Base-by-base conservation (phyloP, 2,888 invertebrate species). In the Chydorus sphaericus region DNA sequence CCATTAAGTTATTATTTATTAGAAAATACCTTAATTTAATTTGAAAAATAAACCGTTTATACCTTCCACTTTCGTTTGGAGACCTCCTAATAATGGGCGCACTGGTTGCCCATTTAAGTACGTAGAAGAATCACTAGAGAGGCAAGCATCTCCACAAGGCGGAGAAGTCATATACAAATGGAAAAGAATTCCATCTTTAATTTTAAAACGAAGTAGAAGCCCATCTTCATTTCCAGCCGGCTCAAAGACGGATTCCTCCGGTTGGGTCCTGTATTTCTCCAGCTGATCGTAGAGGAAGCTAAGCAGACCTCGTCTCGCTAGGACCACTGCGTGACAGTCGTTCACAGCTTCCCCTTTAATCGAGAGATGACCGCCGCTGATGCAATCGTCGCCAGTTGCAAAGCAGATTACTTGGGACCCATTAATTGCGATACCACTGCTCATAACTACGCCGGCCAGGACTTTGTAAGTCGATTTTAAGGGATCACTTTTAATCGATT, bases 81-180 rank as follows among this genome's bases (percentile, higher is more conserved):
- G n/a, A n/a, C n/a, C n/a, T n/a, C n/a, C n/a, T n/a, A n/a, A n/a
- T n/a, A n/a, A n/a, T n/a, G n/a, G n/a, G n/a, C n/a, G n/a, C n/a
- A n/a, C n/a, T n/a, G n/a, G n/a, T n/a, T n/a, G n/a, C n/a, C n/a
- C n/a, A n/a, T n/a, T n/a, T n/a, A n/a, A n/a, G n/a, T n/a, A n/a
- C n/a, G n/a, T n/a, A n/a, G n/a, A n/a, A n/a, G n/a, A n/a, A n/a
- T n/a, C n/a, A n/a, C n/a, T n/a, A n/a, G n/a, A n/a, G n/a, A 54
- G 68, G 68, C 79, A 76, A 4, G 91, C 91, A 74, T 96, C 96
- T 4, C 97, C 97, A 73, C 97, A 98, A 3, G 97, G 97, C 44
- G 96, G 90, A 29, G 96, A 93, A 73, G 88, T 93, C 65, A 97
- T 92, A 73, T 91, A 98, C 65, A 98, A 76, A 73, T 97, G 94